phyloP scores from a whole-genome alignment of 2,797 vertebrate species.

The Buphagus erythrorhynchus region DNA sequence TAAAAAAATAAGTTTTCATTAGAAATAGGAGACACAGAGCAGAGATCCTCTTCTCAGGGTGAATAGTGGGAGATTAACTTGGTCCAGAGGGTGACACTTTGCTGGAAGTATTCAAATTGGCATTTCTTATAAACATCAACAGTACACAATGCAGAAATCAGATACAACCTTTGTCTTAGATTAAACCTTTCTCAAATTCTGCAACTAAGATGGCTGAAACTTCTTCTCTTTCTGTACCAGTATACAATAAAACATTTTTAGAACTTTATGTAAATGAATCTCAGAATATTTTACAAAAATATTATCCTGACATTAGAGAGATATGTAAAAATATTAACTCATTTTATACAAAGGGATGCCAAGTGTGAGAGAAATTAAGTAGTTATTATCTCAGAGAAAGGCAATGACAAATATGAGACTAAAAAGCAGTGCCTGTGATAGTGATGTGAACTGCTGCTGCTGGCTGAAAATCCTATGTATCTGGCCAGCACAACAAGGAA shows the following conservation, averaged over 20 bases:
- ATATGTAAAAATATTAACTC: not conserved
- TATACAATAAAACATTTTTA: not conserved
- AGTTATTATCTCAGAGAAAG: not conserved
- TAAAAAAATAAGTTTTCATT: not conserved
- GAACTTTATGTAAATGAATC: not conserved
- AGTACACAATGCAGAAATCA: not conserved
- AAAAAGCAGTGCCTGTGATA: not conserved
- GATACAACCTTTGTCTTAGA: not conserved
- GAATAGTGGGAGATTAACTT: not conserved
- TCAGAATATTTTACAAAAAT: not conserved
- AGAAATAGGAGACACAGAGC: not conserved
- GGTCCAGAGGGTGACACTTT: not conserved
- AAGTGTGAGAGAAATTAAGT: not conserved
- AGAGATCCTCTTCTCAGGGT: not conserved
- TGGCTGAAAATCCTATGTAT: not conserved
- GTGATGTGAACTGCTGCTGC: not conserved
- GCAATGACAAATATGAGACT: not conserved
- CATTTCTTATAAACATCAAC: not conserved
- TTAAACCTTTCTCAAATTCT: not conserved
- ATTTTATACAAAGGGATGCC: not conserved
- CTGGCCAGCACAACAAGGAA: not conserved
- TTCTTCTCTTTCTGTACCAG: not conserved
- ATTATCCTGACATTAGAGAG: not conserved
- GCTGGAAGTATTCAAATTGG: not conserved
- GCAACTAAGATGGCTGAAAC: not conserved